Evolutionary conservation across 2,888 invertebrate species (phyloP).

Genomic region (Himalopsyche anomala): DNA sequence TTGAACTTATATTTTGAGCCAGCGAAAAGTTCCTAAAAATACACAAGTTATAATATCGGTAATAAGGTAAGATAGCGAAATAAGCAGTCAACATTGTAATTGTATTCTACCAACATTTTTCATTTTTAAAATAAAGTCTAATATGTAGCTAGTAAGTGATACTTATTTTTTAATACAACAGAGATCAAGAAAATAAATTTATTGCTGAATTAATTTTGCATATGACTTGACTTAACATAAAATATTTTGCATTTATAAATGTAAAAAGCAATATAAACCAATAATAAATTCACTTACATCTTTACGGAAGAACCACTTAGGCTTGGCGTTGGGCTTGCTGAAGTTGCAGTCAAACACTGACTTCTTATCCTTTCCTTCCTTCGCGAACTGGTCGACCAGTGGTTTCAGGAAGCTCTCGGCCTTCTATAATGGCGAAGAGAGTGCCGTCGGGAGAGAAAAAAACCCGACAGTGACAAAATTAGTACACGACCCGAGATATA

Average conservation of each 20-base stretch:
- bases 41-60: not conserved
- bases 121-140: too few relatives aligned
- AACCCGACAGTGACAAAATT: slow-evolving; percentile 29
- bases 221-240: too few relatives aligned
- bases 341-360: slow-evolving; percentile 95
- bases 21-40: slow-evolving; percentile 90
- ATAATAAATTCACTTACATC: slow-evolving; percentile 82
- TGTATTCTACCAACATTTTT: too few relatives aligned
- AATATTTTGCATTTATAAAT: too few relatives aligned
- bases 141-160: too few relatives aligned
- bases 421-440: slow-evolving; percentile 81
- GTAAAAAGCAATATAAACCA: not conserved
- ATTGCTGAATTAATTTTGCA: too few relatives aligned
- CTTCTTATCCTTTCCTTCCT: slow-evolving; percentile 97
- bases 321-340: slow-evolving; percentile 96
- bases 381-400: slow-evolving; percentile 93
- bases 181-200: not conserved
- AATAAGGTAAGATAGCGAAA: not conserved
- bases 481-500: not conserved
- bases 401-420: slow-evolving; percentile 96
- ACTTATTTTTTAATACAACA: too few relatives aligned
- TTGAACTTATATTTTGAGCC: slow-evolving; percentile 98
- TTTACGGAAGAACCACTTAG: slow-evolving; percentile 94
- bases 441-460: not conserved
- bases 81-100: not conserved